Base-by-base conservation (phyloP, 2,113 vertebrate species). In the Lagopus muta region DNA sequence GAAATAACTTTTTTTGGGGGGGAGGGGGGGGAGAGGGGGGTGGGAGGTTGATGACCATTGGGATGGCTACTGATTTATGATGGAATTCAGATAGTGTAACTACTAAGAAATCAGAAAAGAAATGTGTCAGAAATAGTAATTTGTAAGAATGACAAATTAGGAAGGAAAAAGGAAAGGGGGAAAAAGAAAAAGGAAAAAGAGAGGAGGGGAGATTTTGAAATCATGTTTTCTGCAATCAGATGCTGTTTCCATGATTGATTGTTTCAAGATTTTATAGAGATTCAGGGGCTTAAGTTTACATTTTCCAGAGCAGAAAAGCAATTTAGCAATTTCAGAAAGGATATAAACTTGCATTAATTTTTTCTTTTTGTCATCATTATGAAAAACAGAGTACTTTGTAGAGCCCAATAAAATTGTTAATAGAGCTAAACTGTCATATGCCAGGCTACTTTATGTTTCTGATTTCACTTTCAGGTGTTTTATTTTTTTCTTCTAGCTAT, bases 221-320 rank as follows among this genome's bases (percentile, higher is more conserved):
- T 93, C 27, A 78, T 67, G 25, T 92, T 94, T 97, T 96, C 83
- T 91, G 38, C 91, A 93, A 91, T 94, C 72, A 88, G 81, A 67
- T 94, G 36, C 22, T 93, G 45, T 86, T 94, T 90, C 54, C 3
- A 0, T 89, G 81, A 95, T 71, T 81, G 91, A 92, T 93, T 90
- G n/a, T 86, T 92, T 87, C 48, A 86, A 92, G 82, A 84, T 89
- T 94, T 95, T 67, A 74, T 75, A 67, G 28, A 61, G 61, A 70
- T 73, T 65, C 24, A 57, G 70, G 34, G 45, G 73, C 48, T 90
- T 58, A 52, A 27, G 32, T 38, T 84, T 74, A 89, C 11, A 50
- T 17, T 89, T 92, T 88, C 79, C 66, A 89, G 74, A 86, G 58
- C 21, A 45, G 36, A 74, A 80, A 88, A 94, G 47, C 38, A 82